A percentile compares a stretch with the other conserved stretches of the same genome.
Evolutionary conservation across 2,113 vertebrate species (phyloP).

Genomic region (Hydropotes inermis): DNA sequence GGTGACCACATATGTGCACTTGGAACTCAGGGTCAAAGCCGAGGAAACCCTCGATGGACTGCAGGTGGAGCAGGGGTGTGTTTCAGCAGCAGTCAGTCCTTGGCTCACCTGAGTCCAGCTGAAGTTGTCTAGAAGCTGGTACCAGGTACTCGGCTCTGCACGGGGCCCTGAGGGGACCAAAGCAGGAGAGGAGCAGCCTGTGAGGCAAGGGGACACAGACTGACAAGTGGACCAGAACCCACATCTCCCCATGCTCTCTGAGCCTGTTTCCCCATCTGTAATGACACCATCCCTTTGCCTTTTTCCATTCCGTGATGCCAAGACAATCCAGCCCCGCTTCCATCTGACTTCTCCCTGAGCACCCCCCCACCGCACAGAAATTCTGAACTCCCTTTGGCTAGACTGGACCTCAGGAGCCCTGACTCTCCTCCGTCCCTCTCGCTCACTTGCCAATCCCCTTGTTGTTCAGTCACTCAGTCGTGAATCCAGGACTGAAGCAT

Average conservation of each 20-base stretch:
- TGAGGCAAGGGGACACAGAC: neutral
- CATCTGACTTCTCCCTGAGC: neutral
- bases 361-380: neutral
- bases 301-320: neutral
- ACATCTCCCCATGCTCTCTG: accelerated
- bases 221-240: accelerated
- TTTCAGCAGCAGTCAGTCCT: neutral
- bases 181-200: neutral
- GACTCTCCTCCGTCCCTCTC: neutral
- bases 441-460: neutral
- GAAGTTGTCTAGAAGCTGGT: too few species aligned
- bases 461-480: neutral
- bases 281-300: accelerated
- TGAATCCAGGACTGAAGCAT: neutral
- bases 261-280: neutral
- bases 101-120: neutral
- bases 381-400: neutral
- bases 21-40: neutral
- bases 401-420: neutral
- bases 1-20: neutral
- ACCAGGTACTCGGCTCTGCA: accelerated
- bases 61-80: neutral
- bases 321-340: neutral
- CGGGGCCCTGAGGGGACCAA: neutral
- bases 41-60: neutral